A percentile compares a stretch with the other conserved stretches of the same genome.
These are phyloP conservation scores for Pherbina coryleti DNA, from an alignment of 2,888 invertebrate genomes.

Conservation along the genomic window DNA sequence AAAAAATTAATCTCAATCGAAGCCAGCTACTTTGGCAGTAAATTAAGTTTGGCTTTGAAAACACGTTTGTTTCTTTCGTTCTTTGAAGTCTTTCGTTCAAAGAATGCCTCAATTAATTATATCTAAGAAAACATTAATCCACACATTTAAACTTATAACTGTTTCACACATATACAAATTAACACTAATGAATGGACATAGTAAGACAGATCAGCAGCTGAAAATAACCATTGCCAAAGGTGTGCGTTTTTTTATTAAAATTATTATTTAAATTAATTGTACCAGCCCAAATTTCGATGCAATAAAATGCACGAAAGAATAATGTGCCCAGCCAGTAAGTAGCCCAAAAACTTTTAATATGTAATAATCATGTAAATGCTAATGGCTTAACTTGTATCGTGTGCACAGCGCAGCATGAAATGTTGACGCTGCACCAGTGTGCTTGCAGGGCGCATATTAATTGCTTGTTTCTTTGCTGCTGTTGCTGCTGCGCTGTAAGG, in stretches of 20 bases:
- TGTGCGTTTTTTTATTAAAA: background rate
- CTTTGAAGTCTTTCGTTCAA: constrained; percentile 22
- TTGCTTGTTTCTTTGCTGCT: background rate
- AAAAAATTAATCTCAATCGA: no score
- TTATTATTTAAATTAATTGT: background rate
- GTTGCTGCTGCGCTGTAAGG: background rate
- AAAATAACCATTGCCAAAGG: background rate
- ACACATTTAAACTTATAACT: background rate
- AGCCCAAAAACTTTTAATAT: constrained; percentile 25
- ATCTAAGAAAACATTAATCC: background rate
- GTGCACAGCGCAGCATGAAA: constrained; percentile 43
- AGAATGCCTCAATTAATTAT: background rate
- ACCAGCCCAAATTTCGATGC: background rate
- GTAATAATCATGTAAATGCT: constrained; percentile 44
- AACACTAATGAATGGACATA: no score
- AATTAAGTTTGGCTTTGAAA: background rate
- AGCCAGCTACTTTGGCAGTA: no score
- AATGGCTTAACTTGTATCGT: constrained; percentile 43
- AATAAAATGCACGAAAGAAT: background rate
- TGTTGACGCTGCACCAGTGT: background rate
- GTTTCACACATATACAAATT: no score
- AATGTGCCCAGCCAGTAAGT: background rate
- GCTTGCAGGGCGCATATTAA: background rate
- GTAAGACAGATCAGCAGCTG: background rate
- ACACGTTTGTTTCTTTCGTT: constrained; percentile 38